Conservation (phyloP, 2,888 invertebrate genomes). For the Allolobophora icterica region DNA sequence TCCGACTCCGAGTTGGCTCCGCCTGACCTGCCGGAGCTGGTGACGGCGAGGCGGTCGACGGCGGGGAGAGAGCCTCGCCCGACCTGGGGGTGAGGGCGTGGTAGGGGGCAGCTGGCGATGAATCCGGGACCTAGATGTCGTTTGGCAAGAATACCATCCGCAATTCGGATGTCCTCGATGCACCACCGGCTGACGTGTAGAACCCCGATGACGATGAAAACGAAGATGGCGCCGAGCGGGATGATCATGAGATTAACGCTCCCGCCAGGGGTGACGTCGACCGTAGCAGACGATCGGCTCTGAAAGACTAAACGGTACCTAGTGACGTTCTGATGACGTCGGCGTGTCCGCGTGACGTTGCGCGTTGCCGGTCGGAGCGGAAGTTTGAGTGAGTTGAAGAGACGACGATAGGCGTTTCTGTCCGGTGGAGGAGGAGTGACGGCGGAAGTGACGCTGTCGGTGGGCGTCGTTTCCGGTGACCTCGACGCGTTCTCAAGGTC, state of each 20-base stretch:
- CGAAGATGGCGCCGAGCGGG: conserved; percentile 31
- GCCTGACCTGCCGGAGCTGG: background rate
- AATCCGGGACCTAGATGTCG: background rate
- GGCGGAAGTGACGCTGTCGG: background rate
- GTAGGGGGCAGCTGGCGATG: background rate
- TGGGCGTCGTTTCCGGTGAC: background rate
- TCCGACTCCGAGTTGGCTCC: background rate
- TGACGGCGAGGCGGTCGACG: background rate
- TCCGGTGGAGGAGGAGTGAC: background rate
- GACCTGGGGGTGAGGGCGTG: background rate
- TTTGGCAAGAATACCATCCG: conserved; percentile 14
- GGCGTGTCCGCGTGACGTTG: background rate
- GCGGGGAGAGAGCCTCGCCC: background rate
- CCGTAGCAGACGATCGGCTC: background rate
- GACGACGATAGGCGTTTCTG: background rate
- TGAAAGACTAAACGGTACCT: background rate
- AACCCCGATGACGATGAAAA: conserved; percentile 27
- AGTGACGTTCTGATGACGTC: background rate
- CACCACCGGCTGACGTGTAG: conserved; percentile 31
- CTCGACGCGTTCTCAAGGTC: conserved; percentile 4
- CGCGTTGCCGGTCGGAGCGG: background rate
- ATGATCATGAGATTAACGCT: conserved; percentile 34
- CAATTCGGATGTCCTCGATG: conserved; percentile 27
- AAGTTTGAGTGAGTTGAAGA: background rate
- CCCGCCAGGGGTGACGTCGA: background rate